Evolutionary conservation across 1,140 invertebrate genomes (phyloP).

Genomic region (Trichonephila clavata): DNA sequence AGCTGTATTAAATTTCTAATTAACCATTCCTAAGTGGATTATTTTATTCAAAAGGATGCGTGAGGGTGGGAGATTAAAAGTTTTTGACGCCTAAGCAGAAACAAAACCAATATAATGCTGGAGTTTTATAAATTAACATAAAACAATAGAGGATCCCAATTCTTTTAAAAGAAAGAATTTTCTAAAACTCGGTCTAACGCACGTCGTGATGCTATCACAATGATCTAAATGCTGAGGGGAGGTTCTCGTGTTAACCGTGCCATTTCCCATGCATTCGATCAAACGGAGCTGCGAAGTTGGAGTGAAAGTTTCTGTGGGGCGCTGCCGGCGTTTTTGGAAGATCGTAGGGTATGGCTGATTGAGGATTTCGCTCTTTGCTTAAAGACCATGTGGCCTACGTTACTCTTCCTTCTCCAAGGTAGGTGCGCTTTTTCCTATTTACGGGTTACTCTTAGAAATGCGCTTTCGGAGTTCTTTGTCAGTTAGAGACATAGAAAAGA

Average conservation of each 20-base stretch:
- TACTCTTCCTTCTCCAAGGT: constrained; percentile 68
- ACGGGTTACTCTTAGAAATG: not conserved
- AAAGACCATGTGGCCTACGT: constrained; percentile 67
- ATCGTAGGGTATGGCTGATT: constrained; percentile 1
- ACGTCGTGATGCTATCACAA: not conserved
- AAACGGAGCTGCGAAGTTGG: constrained; percentile 21
- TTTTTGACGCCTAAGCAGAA: too few species aligned
- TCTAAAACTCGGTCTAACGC: not conserved
- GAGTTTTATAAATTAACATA: not conserved
- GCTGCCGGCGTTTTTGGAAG: constrained; percentile 50
- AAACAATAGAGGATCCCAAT: not conserved
- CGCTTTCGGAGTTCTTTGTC: constrained; percentile 29
- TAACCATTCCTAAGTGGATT: too few species aligned
- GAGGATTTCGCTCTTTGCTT: constrained; percentile 50
- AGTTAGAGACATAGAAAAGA: not conserved
- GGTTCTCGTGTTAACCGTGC: not conserved
- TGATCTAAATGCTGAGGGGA: not conserved
- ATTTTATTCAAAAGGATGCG: too few species aligned
- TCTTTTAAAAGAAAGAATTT: not conserved
- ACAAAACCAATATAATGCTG: too few species aligned
- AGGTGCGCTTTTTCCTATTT: not conserved
- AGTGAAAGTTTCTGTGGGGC: constrained; percentile 62
- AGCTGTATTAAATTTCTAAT: too few species aligned
- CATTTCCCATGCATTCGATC: constrained; percentile 4
- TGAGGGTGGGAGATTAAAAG: too few species aligned